A percentile compares a stretch with the other conserved stretches of the same genome.
These are phyloP conservation scores for Phyto melanocephala DNA, from an alignment of 2,888 invertebrate genomes.

Conservation along the genomic window DNA sequence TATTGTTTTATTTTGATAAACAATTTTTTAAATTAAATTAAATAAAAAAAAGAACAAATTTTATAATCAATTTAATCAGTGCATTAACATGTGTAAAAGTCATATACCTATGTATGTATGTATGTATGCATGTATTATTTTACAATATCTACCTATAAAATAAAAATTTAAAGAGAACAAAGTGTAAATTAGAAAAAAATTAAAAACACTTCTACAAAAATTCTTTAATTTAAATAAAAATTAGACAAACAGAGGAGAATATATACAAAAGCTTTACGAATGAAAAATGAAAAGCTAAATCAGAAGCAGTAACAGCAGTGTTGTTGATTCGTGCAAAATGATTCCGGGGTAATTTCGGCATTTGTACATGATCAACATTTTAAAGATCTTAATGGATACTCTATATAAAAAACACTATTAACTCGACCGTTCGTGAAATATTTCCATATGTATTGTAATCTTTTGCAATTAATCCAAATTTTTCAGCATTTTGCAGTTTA, in stretches of 20 bases:
- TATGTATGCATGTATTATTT: neutral
- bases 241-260: slow-evolving; percentile 58
- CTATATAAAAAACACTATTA: too few relatives aligned
- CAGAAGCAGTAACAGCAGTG: slow-evolving; percentile 35
- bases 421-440: too few relatives aligned
- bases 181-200: slow-evolving; percentile 61
- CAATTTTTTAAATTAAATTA: slow-evolving; percentile 3
- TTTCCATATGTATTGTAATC: too few relatives aligned
- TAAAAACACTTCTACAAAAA: slow-evolving; percentile 40
- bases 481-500: too few relatives aligned
- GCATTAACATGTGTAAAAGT: slow-evolving; percentile 58
- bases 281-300: slow-evolving; percentile 31
- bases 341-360: too few relatives aligned
- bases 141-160: too few relatives aligned
- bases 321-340: too few relatives aligned
- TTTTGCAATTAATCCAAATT: too few relatives aligned
- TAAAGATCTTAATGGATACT: too few relatives aligned
- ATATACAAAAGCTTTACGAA: slow-evolving; percentile 33
- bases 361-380: too few relatives aligned
- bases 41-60: slow-evolving; percentile 29
- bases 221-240: slow-evolving; percentile 62
- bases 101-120: slow-evolving; percentile 3
- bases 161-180: slow-evolving; percentile 52
- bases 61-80: slow-evolving; percentile 59
- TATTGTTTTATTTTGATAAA: neutral